Evolutionary conservation across 2,888 invertebrate genomes (phyloP).

Genomic region (Caenorhabditis panamensis): DNA sequence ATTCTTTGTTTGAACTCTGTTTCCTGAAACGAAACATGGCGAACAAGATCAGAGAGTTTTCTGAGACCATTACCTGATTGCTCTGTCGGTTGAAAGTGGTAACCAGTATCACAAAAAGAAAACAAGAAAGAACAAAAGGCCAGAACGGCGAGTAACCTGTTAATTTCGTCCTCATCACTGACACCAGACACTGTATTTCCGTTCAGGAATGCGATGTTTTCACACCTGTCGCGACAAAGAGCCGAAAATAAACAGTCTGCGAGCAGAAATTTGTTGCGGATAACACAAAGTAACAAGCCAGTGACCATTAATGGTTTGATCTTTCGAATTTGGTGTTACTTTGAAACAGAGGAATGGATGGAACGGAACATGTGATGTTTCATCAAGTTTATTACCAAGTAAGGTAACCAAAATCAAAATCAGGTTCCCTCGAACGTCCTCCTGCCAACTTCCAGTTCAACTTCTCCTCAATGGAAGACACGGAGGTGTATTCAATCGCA

Average conservation of each 20-base stretch:
- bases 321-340: neutral
- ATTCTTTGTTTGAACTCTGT: neutral
- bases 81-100: neutral
- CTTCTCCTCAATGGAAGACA: no score
- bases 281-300: neutral
- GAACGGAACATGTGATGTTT: no score
- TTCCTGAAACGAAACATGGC: neutral
- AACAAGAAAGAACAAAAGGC: neutral
- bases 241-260: slow-evolving; percentile 4
- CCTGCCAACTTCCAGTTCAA: no score
- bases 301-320: neutral
- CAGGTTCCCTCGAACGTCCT: no score
- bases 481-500: no score
- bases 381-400: no score
- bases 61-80: neutral
- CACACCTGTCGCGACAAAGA: slow-evolving; percentile 18
- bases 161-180: neutral
- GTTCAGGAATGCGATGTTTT: slow-evolving; percentile 11
- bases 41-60: no score
- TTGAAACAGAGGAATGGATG: no score
- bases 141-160: slow-evolving; percentile 1
- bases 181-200: neutral
- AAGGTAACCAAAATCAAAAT: no score
- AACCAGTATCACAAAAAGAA: neutral
- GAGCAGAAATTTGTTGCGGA: neutral